Conservation (phyloP, 2,888 invertebrate genomes). For the Leptodirus hochenwartii region DNA sequence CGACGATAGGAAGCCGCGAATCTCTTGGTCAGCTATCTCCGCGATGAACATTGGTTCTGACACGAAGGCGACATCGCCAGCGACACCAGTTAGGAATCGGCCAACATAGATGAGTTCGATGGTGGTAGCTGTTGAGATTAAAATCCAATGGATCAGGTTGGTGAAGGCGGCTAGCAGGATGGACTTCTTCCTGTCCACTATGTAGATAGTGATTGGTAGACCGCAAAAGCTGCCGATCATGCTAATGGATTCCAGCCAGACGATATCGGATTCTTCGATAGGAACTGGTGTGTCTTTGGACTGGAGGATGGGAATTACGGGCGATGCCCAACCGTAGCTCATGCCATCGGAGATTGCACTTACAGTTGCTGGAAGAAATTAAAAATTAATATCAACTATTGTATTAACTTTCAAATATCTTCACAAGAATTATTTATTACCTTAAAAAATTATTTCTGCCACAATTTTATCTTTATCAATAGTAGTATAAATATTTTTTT, state of each 20-base stretch:
- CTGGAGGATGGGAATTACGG: constrained; percentile 21
- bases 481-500: no score
- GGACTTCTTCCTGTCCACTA: constrained; percentile 17
- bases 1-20: constrained; percentile 24
- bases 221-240: constrained; percentile 20
- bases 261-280: constrained; percentile 16
- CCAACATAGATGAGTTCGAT: constrained; percentile 21
- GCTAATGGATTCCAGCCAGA: constrained; percentile 18
- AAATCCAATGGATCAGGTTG: constrained; percentile 22
- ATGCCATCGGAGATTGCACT: constrained; percentile 26
- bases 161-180: constrained; percentile 21
- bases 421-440: no score
- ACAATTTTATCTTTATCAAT: no score
- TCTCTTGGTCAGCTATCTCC: constrained; percentile 26
- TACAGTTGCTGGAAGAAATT: constrained; percentile 21
- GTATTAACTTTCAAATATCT: no score
- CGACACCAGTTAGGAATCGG: constrained; percentile 23
- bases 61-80: constrained; percentile 26
- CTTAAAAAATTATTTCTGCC: no score
- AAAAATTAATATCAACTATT: no score
- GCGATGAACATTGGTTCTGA: constrained; percentile 27
- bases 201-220: constrained; percentile 18
- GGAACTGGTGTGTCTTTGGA: constrained; percentile 17
- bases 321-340: constrained; percentile 26
- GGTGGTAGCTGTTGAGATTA: constrained; percentile 21